Percentiles rank a stretch among this genome's conserved stretches.
These are phyloP conservation scores for Xestoiulus laeticollis DNA, from an alignment of 2,888 invertebrate species.

Conservation along the genomic window DNA sequence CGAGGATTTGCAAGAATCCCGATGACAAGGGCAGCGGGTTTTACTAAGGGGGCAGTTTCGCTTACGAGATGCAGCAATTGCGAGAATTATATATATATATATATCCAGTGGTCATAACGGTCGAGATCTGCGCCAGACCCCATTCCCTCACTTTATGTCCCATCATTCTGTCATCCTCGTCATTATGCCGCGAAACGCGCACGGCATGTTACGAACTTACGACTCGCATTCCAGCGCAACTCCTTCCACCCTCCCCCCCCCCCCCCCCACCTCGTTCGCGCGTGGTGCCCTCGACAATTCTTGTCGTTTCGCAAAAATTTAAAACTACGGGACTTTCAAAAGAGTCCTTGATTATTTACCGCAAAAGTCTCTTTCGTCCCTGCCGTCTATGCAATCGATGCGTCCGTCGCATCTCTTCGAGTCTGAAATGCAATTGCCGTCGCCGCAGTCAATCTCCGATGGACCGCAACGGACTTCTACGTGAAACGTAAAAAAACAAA, in stretches of 20 bases:
- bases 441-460: conserved; percentile 72
- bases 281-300: not conserved
- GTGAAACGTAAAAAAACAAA: not conserved
- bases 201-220: not conserved
- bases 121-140: not conserved
- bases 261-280: no score
- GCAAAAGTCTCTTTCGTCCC: conserved; percentile 58
- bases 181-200: not conserved
- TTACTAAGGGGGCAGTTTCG: no score
- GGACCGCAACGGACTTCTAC: conserved; percentile 68
- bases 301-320: not conserved
- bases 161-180: no score
- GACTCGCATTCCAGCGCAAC: no score
- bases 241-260: no score
- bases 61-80: not conserved
- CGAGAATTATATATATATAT: no score
- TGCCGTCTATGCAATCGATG: conserved; percentile 59
- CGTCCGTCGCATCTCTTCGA: conserved; percentile 56
- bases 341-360: not conserved
- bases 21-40: not conserved
- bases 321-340: no score
- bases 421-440: conserved; percentile 71
- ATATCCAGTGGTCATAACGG: not conserved
- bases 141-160: not conserved
- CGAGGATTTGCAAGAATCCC: not conserved